These are phyloP conservation scores for Callyntrura sp. DNA, from an alignment of 2,888 invertebrate species.

Conservation along the genomic window DNA sequence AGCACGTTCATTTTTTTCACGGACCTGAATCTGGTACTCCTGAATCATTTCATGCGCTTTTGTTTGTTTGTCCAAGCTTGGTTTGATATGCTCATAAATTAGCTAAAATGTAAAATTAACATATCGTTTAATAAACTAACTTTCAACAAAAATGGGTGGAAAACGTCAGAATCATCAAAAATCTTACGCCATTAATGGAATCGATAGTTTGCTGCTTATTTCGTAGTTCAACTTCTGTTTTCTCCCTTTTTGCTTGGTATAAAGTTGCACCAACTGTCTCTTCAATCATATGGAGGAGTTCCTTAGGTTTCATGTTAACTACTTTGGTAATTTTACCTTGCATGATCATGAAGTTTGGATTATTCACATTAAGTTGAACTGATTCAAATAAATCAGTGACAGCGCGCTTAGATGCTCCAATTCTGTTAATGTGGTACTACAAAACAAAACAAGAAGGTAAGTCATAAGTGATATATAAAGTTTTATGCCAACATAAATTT, in stretches of 20 bases:
- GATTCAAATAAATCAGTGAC: slow-evolving; percentile 98
- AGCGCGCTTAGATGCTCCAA: slow-evolving; percentile 89
- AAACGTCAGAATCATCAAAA: too few relatives aligned
- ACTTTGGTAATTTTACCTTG: slow-evolving; percentile 99
- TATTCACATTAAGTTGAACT: slow-evolving; percentile 98
- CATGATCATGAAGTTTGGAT: slow-evolving; percentile 99
- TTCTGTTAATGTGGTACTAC: slow-evolving; percentile 81
- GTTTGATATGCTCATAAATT: slow-evolving; percentile 93
- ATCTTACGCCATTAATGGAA: slow-evolving; percentile 93
- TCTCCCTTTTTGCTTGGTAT: slow-evolving; percentile 97
- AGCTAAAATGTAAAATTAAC: slow-evolving; percentile 84
- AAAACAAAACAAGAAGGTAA: too few relatives aligned
- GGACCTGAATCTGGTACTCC: slow-evolving; percentile 78
- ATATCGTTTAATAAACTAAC: too few relatives aligned
- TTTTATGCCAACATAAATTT: too few relatives aligned
- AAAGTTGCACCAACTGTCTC: slow-evolving; percentile 99
- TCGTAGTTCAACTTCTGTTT: slow-evolving; percentile 94
- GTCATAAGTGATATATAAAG: too few relatives aligned
- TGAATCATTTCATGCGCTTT: slow-evolving; percentile 75
- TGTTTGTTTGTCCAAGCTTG: slow-evolving; percentile 90
- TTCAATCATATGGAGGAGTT: slow-evolving; percentile 99
- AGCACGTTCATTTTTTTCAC: slow-evolving; percentile 70
- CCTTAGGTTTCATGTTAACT: slow-evolving; percentile 98
- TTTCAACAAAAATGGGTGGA: too few relatives aligned
- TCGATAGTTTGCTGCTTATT: slow-evolving; percentile 96